Evolutionary conservation across 2,113 vertebrate species (phyloP).

Genomic region (Protobothrops flavoviridis): DNA sequence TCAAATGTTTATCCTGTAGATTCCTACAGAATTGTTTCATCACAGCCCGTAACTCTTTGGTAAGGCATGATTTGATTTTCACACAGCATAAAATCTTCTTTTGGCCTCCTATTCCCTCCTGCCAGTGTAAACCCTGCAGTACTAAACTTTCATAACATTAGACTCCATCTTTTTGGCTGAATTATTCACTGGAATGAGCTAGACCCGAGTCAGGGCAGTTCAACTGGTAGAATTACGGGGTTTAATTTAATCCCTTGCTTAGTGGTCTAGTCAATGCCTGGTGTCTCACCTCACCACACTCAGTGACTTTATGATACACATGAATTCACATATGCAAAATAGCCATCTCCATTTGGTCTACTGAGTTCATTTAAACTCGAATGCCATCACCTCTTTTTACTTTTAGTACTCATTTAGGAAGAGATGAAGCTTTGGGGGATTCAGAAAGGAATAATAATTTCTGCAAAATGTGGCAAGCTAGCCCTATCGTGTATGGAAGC

Average conservation of each 20-base stretch:
- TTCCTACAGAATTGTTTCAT: neutral
- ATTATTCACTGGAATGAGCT: neutral
- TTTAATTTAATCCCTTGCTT: neutral
- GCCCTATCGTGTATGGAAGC: neutral
- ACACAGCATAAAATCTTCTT: neutral
- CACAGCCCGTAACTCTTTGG: neutral
- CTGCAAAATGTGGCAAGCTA: neutral
- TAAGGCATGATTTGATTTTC: neutral
- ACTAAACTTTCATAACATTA: neutral
- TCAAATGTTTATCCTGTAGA: neutral
- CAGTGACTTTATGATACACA: neutral
- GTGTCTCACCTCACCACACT: neutral
- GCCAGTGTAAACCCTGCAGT: neutral
- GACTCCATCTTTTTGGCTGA: neutral
- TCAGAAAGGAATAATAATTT: neutral
- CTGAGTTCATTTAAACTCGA: neutral
- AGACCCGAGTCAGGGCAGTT: neutral
- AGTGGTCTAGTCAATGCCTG: neutral
- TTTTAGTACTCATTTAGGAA: neutral
- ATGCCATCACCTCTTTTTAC: neutral
- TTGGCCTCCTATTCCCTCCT: neutral
- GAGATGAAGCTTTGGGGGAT: neutral
- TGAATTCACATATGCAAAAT: neutral
- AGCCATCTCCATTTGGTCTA: neutral
- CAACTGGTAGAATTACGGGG: neutral